phyloP scores from a whole-genome alignment of 2,113 vertebrate species.

The Hypanus sabinus region DNA sequence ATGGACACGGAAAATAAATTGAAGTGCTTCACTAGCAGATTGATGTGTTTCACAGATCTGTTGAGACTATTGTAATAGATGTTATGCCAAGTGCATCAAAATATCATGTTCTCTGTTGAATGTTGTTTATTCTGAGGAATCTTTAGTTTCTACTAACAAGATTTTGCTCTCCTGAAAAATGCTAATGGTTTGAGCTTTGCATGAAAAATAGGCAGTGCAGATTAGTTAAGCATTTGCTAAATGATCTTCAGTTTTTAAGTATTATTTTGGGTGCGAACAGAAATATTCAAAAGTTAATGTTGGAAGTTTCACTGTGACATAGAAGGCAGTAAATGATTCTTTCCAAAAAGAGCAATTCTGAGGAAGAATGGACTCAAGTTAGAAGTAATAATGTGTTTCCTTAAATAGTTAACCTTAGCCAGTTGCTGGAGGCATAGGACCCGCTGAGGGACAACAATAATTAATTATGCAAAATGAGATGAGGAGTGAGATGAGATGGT shows the following conservation, averaged over 20 bases:
- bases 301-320: not conserved
- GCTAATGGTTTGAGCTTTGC: not conserved
- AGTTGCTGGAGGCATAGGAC: not conserved
- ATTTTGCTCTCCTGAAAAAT: not conserved
- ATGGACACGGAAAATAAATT: not conserved
- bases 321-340: not conserved
- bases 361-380: not conserved
- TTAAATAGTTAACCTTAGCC: not conserved
- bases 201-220: not conserved
- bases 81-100: not conserved
- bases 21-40: not conserved
- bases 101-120: not conserved
- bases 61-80: not conserved
- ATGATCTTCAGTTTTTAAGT: not conserved
- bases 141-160: not conserved
- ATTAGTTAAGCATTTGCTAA: not conserved
- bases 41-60: not conserved
- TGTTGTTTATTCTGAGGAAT: not conserved
- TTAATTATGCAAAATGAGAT: not conserved
- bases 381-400: slow-evolving; percentile 7
- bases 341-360: not conserved
- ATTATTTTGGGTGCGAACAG: not conserved
- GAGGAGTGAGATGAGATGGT: too few species aligned
- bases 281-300: not conserved
- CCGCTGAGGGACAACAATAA: not conserved